Percentiles rank a stretch among this genome's conserved stretches.
Conservation (phyloP, 2,888 invertebrate genomes). For the Brachypalpus laphriformis region DNA sequence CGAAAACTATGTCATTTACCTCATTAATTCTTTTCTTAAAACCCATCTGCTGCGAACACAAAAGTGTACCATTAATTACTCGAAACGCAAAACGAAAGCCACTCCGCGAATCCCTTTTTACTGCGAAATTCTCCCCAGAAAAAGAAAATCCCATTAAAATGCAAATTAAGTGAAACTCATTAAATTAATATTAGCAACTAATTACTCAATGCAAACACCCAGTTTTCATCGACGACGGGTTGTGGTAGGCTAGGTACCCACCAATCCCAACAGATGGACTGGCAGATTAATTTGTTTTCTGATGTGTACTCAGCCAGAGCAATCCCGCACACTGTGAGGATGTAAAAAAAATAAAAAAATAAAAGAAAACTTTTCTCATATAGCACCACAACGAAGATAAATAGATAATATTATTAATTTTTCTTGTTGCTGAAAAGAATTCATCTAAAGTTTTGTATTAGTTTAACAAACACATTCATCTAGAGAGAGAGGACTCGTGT, state of each 20-base stretch:
- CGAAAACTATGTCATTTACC: conserved; percentile 27
- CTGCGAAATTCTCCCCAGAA: conserved; percentile 16
- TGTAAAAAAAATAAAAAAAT: conserved; percentile 23
- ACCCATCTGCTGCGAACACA: conserved; percentile 44
- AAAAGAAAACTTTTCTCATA: conserved; percentile 60
- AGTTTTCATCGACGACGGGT: conserved; percentile 43
- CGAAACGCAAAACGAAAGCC: conserved; percentile 13
- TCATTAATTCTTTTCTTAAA: conserved; percentile 39
- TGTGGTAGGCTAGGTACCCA: conserved; percentile 6
- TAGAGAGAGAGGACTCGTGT: conserved; percentile 42
- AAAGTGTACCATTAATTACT: conserved; percentile 62
- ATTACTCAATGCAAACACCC: conserved; percentile 71
- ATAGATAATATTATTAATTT: conserved; percentile 77
- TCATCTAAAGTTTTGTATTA: conserved; percentile 77
- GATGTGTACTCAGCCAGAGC: conserved; percentile 40
- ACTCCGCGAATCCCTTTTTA: conserved; percentile 35
- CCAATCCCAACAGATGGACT: conserved; percentile 13
- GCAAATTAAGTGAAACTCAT: conserved; percentile 74
- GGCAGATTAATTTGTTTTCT: conserved; percentile 54
- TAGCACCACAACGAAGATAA: conserved; percentile 77
- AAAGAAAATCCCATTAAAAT: conserved; percentile 65
- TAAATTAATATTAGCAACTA: conserved; percentile 74
- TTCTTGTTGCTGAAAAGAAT: conserved; percentile 77
- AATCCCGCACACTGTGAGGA: conserved; percentile 29
- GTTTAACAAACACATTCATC: conserved; percentile 77